phyloP scores from a whole-genome alignment of 2,888 invertebrate genomes.

The Coenonympha arcania region DNA sequence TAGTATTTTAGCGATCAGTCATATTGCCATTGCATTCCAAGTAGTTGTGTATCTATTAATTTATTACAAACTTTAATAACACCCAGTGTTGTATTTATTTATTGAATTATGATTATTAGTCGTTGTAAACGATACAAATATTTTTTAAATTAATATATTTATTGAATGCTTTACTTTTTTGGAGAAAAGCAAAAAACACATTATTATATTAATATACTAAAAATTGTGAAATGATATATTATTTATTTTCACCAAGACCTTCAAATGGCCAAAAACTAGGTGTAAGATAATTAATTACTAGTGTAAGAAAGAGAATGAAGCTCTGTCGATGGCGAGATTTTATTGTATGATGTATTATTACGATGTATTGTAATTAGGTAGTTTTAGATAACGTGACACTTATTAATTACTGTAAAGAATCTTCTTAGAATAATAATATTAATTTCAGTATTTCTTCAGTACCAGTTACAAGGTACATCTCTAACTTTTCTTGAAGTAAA shows the following conservation, averaged over 20 bases:
- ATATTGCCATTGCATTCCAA: constrained; percentile 47
- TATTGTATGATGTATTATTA: constrained; percentile 5
- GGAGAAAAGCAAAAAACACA: not conserved
- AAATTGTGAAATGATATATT: not conserved
- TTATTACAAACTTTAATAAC: constrained; percentile 18
- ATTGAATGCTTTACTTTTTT: not conserved
- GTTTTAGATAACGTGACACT: constrained; percentile 11
- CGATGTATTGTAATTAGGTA: constrained; percentile 15
- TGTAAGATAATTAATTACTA: constrained; percentile 19
- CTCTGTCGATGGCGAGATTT: constrained; percentile 1
- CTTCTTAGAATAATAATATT: not conserved
- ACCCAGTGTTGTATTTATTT: constrained; percentile 28
- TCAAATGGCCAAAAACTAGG: constrained; percentile 22
- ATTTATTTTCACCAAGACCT: not conserved
- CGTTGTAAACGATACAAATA: constrained; percentile 47
- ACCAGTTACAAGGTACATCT: not conserved
- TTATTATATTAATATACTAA: not conserved
- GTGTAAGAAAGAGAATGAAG: constrained; percentile 4
- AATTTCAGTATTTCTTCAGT: not conserved
- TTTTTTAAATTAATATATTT: not conserved
- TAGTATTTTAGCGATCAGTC: constrained; percentile 24
- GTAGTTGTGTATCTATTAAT: constrained; percentile 21
- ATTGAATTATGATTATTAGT: constrained; percentile 26
- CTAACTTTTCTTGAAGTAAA: not conserved
- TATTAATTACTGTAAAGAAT: constrained; percentile 17